Conservation (phyloP, 2,888 invertebrate species). For the Cephus rjabovi region DNA sequence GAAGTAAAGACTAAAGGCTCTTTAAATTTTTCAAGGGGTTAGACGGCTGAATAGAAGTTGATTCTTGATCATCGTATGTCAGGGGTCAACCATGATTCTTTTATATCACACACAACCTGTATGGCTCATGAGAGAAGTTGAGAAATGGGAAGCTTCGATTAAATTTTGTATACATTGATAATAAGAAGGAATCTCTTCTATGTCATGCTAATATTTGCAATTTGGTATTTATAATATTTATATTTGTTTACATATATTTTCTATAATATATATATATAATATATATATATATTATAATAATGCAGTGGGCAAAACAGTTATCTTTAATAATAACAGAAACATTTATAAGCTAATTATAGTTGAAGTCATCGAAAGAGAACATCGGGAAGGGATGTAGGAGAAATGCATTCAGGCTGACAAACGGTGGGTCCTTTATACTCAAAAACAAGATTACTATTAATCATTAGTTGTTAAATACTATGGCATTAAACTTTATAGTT, state of each 20-base stretch:
- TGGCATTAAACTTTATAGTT: not conserved
- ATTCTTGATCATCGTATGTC: conserved; percentile 24
- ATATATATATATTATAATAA: conserved; percentile 29
- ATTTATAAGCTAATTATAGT: conserved; percentile 33
- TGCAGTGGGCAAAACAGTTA: conserved; percentile 47
- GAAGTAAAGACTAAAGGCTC: conserved; percentile 64
- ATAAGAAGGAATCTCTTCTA: not conserved
- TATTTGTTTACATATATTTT: conserved; percentile 54
- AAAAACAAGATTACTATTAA: conserved; percentile 47
- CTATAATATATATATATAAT: conserved; percentile 11
- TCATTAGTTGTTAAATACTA: conserved; percentile 12
- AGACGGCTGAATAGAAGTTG: conserved; percentile 29
- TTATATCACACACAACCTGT: not conserved
- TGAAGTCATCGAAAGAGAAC: conserved; percentile 10
- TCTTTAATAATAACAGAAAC: conserved; percentile 43
- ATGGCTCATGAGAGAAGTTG: not conserved
- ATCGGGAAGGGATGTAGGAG: not conserved
- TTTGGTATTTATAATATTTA: conserved; percentile 46
- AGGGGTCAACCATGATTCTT: not conserved
- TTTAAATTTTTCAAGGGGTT: conserved; percentile 40
- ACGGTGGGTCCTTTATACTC: conserved; percentile 35
- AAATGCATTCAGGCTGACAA: conserved; percentile 32
- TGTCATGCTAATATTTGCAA: conserved; percentile 15
- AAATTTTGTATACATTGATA: not conserved
- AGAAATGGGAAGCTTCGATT: not conserved